Conservation (phyloP, 2,113 vertebrate genomes). For the Rhinoptilus africanus region DNA sequence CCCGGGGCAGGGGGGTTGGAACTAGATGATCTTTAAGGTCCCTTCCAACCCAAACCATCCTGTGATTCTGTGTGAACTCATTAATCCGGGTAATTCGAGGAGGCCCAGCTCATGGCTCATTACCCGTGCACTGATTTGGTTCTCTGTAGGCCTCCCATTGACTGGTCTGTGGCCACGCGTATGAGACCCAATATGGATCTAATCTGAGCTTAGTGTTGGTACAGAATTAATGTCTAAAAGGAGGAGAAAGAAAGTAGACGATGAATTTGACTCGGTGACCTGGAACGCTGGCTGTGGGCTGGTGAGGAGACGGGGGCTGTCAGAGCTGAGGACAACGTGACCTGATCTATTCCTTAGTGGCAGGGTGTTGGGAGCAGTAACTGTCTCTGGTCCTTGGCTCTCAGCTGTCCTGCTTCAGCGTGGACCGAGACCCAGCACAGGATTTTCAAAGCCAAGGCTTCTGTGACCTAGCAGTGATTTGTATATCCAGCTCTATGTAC, state of each 20-base stretch:
- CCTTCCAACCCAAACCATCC: too few species aligned
- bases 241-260: background rate
- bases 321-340: rapidly evolving
- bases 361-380: background rate
- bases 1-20: too few species aligned
- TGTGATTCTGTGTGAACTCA: too few species aligned
- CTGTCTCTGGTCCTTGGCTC: background rate
- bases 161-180: rapidly evolving
- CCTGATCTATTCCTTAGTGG: background rate
- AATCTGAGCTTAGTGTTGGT: background rate
- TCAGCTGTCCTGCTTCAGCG: background rate
- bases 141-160: background rate
- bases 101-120: background rate
- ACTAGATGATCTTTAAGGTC: too few species aligned
- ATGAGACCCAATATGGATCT: rapidly evolving
- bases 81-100: background rate
- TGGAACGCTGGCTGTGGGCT: background rate
- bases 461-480: background rate
- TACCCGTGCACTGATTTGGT: rapidly evolving
- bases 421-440: background rate
- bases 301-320: background rate
- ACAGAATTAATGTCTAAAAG: background rate
- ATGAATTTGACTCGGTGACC: background rate
- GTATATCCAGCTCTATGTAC: background rate
- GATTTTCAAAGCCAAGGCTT: background rate